phyloP scores from a whole-genome alignment of 2,888 invertebrate genomes.

The Phasia obesa region DNA sequence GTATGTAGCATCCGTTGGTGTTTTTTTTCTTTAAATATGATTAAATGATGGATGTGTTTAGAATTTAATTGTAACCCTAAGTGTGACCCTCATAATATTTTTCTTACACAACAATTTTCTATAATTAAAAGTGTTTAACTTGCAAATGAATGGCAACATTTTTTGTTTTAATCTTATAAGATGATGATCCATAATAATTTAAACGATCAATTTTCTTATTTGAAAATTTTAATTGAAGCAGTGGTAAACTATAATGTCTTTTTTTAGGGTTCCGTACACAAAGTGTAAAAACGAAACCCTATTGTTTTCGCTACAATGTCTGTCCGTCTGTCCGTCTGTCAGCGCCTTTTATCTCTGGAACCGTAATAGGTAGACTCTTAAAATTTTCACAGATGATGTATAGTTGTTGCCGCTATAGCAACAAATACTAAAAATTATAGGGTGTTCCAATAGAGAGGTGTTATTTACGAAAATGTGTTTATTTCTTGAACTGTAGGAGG shows the following conservation, averaged over 20 bases:
- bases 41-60: constrained; percentile 81
- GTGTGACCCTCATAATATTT: constrained; percentile 77
- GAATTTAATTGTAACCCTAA: constrained; percentile 78
- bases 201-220: constrained; percentile 3
- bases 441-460: no score
- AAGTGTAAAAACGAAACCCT: no score
- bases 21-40: constrained; percentile 28
- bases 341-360: no score
- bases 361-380: no score
- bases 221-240: not conserved
- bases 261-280: no score
- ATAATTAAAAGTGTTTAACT: constrained; percentile 2
- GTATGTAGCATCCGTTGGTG: not conserved
- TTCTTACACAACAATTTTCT: constrained; percentile 24
- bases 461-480: no score
- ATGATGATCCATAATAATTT: not conserved
- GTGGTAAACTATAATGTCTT: not conserved
- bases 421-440: no score
- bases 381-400: no score
- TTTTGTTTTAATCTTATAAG: not conserved
- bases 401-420: no score
- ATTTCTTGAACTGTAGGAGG: no score
- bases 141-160: constrained; percentile 1
- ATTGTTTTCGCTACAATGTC: no score
- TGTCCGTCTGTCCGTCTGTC: no score